Base-by-base conservation (phyloP, 2,113 vertebrate genomes). In the Phoxinus phoxinus region DNA sequence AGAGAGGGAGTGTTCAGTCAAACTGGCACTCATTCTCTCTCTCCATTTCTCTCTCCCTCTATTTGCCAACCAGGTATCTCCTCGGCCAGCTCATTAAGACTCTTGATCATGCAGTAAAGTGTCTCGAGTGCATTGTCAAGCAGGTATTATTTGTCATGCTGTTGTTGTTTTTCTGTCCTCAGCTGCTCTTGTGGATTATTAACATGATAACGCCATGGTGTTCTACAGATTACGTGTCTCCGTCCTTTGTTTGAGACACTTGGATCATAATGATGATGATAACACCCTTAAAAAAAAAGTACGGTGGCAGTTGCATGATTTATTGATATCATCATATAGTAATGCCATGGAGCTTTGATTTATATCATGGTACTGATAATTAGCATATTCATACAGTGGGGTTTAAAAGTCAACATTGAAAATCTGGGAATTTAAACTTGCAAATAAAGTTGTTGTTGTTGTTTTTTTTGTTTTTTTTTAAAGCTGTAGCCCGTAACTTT, bases 11-110 rank as follows among this genome's bases (percentile, higher is more conserved):
- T 92, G 87, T 92, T 92, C 88, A 90, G 58, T 90, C 87, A 89
- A 30, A 78, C 74, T 85, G 77, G 80, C 83, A 46, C 86, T 63
- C 87, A 91, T 88, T 89, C 90, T 91, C 81, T 87, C 25, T 63
- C 69, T 91, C 89, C 87, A 76, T 87, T 73, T 72, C 80, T 91
- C 59, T 79, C 67, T 65, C 35, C n/a, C n/a, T 63, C 35, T 75
- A 71, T 93, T 37, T 37, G 56, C 35, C 84, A 88, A 91, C 90
- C 89, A 88, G 87, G 83, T 93, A 91, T 87, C 91, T 92, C 91
- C 91, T 92, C 91, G 67, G 92, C 88, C 91, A 93, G 91, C 93
- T 94, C 93, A 94, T 95, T 92, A 93, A 92, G 89, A 90, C 90
- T 92, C 90, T 93, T 93, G 93, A 95, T 93, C 92, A 92, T 89